phyloP scores from a whole-genome alignment of 2,888 invertebrate species.

The Cataglyphis livida region DNA sequence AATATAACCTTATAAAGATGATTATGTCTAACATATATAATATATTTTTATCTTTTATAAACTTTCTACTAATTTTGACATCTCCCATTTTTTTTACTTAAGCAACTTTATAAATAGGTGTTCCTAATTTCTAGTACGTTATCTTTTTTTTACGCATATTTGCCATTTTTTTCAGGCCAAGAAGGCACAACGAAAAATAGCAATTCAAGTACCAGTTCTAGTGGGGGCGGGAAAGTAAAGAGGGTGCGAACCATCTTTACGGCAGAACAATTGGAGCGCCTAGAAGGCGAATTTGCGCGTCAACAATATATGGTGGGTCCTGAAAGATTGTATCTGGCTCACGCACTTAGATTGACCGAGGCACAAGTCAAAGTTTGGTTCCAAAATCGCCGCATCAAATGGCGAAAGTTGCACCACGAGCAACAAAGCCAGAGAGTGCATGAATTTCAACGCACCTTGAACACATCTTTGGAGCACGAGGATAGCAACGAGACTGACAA shows the following conservation, averaged over 20 bases:
- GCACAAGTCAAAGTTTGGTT: slow-evolving; percentile 90
- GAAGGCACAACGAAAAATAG: slow-evolving; percentile 84
- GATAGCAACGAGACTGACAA: slow-evolving; percentile 86
- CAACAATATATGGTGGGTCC: slow-evolving; percentile 99
- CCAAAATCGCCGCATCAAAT: slow-evolving; percentile 97
- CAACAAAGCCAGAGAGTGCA: slow-evolving; percentile 95
- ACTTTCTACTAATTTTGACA: not conserved
- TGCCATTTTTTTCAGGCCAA: slow-evolving; percentile 79
- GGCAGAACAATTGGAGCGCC: slow-evolving; percentile 96
- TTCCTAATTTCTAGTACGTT: not conserved
- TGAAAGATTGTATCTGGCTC: slow-evolving; percentile 96
- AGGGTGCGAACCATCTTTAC: slow-evolving; percentile 98
- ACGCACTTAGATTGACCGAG: slow-evolving; percentile 94
- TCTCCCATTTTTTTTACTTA: not conserved
- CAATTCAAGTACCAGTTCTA: slow-evolving; percentile 82
- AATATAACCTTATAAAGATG: slow-evolving; percentile 21
- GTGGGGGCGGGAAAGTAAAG: slow-evolving; percentile 90
- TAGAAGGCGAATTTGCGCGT: slow-evolving; percentile 97
- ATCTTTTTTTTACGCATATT: not conserved
- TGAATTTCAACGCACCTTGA: slow-evolving; percentile 85
- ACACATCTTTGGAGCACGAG: slow-evolving; percentile 84
- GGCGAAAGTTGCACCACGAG: slow-evolving; percentile 97
- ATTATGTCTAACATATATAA: not conserved
- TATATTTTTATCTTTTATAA: not conserved
- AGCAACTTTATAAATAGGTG: not conserved